Percentiles rank a stretch among this genome's conserved stretches.
Conservation (phyloP, 2,888 invertebrate genomes). For the Dascillus cervinus region DNA sequence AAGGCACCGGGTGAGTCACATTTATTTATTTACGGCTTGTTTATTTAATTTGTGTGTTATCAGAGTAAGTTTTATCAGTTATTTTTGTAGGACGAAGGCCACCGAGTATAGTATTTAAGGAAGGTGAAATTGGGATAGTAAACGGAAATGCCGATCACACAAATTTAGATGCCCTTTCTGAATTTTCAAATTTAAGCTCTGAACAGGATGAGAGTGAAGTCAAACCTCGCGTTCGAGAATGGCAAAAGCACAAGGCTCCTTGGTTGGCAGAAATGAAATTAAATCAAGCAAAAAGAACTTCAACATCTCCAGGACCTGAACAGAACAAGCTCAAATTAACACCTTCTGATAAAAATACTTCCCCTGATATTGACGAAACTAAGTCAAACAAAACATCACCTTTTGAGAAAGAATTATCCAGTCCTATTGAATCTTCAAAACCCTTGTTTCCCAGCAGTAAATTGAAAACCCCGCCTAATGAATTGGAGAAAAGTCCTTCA, state of each 20-base stretch:
- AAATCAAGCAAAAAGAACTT: constrained; percentile 63
- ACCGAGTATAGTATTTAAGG: constrained; percentile 47
- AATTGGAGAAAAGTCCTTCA: constrained; percentile 26
- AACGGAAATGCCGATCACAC: constrained; percentile 31
- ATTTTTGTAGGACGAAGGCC: constrained; percentile 46
- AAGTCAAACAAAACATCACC: constrained; percentile 10
- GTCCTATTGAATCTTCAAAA: constrained; percentile 29
- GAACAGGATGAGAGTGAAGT: constrained; percentile 36
- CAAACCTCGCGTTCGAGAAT: constrained; percentile 59
- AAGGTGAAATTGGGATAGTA: constrained; percentile 27
- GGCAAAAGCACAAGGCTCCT: constrained; percentile 67
- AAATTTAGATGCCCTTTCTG: constrained; percentile 8
- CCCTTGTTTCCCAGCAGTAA: constrained; percentile 24
- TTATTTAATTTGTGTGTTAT: neutral
- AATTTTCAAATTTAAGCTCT: constrained; percentile 5
- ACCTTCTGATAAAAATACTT: constrained; percentile 16
- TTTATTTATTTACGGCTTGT: too few species aligned
- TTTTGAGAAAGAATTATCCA: constrained; percentile 12
- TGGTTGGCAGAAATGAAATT: constrained; percentile 78
- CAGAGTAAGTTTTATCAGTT: neutral
- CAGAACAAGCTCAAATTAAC: constrained; percentile 28
- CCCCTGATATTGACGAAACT: constrained; percentile 12
- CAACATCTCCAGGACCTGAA: constrained; percentile 37
- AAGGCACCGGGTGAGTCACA: constrained; percentile 53
- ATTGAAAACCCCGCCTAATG: constrained; percentile 30